Percentiles rank a stretch among this genome's conserved stretches.
These are phyloP conservation scores for Harpagifer antarcticus DNA, from an alignment of 2,797 vertebrate species.

Conservation along the genomic window DNA sequence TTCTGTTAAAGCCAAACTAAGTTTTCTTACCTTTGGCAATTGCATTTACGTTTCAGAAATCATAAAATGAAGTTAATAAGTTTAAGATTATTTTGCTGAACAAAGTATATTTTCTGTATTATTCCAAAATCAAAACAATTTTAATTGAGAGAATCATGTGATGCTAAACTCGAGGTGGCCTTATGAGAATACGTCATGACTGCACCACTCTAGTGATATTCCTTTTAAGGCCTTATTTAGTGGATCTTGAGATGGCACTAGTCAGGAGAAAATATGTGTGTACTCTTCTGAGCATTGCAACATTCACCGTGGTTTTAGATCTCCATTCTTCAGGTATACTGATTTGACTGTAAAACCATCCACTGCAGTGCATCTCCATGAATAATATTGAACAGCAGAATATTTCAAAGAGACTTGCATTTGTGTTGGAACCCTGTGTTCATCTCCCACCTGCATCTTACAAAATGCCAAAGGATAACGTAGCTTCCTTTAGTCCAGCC, in stretches of 20 bases:
- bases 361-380: neutral
- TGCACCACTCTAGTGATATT: neutral
- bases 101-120: too few species aligned
- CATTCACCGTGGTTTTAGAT: neutral
- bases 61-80: too few species aligned
- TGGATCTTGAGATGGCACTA: neutral
- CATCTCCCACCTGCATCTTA: neutral
- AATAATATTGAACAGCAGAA: neutral
- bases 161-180: too few species aligned
- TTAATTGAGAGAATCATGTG: too few species aligned
- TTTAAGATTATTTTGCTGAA: too few species aligned
- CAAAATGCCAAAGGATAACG: neutral
- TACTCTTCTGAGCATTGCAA: neutral
- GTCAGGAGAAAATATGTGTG: neutral
- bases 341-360: neutral
- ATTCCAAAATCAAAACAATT: too few species aligned
- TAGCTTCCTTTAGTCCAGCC: neutral
- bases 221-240: neutral
- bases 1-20: too few species aligned
- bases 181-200: too few species aligned
- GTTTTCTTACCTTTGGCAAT: too few species aligned
- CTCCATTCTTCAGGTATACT: neutral
- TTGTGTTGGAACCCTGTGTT: neutral
- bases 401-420: neutral
- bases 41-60: too few species aligned